Conservation (phyloP, 1,140 invertebrate genomes). For the Aphaenogaster ashmeadi region DNA sequence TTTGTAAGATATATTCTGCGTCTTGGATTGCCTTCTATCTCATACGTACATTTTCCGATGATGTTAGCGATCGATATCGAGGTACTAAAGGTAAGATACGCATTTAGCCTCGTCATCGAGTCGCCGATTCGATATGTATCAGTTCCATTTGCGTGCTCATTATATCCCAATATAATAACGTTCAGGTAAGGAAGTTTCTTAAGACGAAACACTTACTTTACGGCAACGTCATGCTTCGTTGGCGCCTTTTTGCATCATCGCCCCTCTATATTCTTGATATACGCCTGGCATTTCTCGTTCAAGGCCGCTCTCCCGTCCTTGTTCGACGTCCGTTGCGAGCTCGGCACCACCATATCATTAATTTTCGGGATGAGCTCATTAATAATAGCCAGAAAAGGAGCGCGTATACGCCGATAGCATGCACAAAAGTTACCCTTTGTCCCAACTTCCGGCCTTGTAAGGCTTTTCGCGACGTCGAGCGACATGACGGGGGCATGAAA, state of each 20-base stretch:
- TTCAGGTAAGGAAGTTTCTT: not conserved
- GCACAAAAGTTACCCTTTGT: slow-evolving; percentile 75
- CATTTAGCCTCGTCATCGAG: slow-evolving; percentile 1
- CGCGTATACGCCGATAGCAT: slow-evolving; percentile 52
- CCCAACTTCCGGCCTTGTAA: slow-evolving; percentile 74
- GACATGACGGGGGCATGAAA: slow-evolving; percentile 68
- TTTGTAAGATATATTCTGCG: slow-evolving; percentile 53
- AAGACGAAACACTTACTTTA: slow-evolving; percentile 45
- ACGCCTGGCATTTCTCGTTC: slow-evolving; percentile 55
- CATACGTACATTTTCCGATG: not conserved
- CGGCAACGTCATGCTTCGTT: slow-evolving; percentile 55
- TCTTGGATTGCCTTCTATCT: slow-evolving; percentile 63
- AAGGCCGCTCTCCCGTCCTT: slow-evolving; percentile 59
- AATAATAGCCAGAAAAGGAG: slow-evolving; percentile 76
- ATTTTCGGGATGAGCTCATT: slow-evolving; percentile 78
- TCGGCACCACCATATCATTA: slow-evolving; percentile 70
- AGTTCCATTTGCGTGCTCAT: slow-evolving; percentile 31
- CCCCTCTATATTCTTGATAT: slow-evolving; percentile 23
- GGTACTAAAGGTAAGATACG: not conserved
- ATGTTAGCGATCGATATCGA: not conserved
- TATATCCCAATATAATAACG: slow-evolving; percentile 56
- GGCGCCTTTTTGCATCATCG: slow-evolving; percentile 48
- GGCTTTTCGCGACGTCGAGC: slow-evolving; percentile 65
- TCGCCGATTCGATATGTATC: slow-evolving; percentile 28
- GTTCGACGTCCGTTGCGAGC: slow-evolving; percentile 20